These are phyloP conservation scores for Uloborus diversus DNA, from an alignment of 1,140 invertebrate species.

Conservation along the genomic window DNA sequence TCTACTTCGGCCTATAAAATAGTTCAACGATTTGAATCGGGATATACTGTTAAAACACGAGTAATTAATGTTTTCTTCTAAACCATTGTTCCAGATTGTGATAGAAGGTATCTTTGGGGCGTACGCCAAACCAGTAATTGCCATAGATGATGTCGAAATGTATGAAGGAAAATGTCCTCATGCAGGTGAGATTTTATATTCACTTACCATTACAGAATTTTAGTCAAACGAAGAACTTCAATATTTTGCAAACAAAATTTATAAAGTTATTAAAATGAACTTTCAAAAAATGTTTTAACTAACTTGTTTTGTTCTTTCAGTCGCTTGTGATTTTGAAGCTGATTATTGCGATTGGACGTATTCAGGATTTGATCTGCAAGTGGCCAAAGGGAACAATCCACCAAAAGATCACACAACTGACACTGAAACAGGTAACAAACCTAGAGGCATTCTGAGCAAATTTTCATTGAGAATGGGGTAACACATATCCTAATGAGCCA, in stretches of 20 bases:
- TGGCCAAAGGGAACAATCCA: neutral
- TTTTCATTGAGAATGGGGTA: too few relatives aligned
- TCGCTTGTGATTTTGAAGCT: conserved; percentile 52
- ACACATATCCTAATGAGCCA: too few relatives aligned
- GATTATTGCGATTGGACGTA: conserved; percentile 43
- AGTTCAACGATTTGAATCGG: too few relatives aligned
- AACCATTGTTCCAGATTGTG: conserved; percentile 8
- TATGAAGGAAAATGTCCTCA: conserved; percentile 41
- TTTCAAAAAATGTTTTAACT: neutral
- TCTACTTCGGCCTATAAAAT: too few relatives aligned
- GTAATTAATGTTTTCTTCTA: neutral
- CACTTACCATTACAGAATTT: too few relatives aligned
- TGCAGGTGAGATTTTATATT: conserved; percentile 15
- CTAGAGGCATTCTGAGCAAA: too few relatives aligned
- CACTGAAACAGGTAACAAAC: conserved; percentile 37
- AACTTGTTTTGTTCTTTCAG: conserved; percentile 7
- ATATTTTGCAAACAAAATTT: too few relatives aligned
- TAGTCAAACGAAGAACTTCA: too few relatives aligned
- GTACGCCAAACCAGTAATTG: conserved; percentile 28
- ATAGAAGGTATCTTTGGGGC: conserved; percentile 44
- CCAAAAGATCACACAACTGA: conserved; percentile 47
- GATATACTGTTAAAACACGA: too few relatives aligned
- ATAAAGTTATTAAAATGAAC: too few relatives aligned
- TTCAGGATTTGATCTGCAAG: conserved; percentile 7
- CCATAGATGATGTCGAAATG: conserved; percentile 42